These are phyloP conservation scores for Nerophis ophidion DNA, from an alignment of 2,113 vertebrate genomes.

Conservation along the genomic window DNA sequence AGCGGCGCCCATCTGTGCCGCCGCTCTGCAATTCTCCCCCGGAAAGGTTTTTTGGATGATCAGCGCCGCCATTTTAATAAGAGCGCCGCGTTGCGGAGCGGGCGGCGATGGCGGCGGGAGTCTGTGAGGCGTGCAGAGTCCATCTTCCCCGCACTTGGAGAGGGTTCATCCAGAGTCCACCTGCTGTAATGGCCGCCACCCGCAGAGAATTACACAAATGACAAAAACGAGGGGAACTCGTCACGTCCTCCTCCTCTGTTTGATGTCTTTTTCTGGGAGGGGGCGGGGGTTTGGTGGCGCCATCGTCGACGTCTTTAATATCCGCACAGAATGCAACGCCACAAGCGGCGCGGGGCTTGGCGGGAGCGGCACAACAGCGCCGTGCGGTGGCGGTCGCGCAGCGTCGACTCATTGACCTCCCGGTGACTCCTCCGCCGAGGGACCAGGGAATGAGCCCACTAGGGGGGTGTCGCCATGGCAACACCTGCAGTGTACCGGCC, in stretches of 20 bases:
- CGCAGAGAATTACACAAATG: slow-evolving; percentile 65
- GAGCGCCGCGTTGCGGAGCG: slow-evolving; percentile 83
- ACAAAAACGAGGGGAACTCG: slow-evolving; percentile 57
- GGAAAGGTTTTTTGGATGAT: slow-evolving; percentile 92
- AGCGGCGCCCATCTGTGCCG: slow-evolving; percentile 91
- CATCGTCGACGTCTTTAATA: slow-evolving; percentile 6
- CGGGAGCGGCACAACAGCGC: slow-evolving; percentile 51
- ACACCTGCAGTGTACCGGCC: slow-evolving; percentile 76
- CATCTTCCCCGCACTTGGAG: slow-evolving; percentile 65
- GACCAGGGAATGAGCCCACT: slow-evolving; percentile 35
- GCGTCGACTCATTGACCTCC: slow-evolving; percentile 70
- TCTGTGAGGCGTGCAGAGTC: slow-evolving; percentile 67
- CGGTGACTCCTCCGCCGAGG: slow-evolving; percentile 66
- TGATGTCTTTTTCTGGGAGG: slow-evolving; percentile 5
- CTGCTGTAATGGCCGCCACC: slow-evolving; percentile 68
- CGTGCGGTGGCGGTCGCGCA: slow-evolving; percentile 43
- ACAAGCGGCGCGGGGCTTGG: not conserved
- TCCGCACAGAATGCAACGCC: slow-evolving; percentile 11
- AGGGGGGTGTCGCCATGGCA: slow-evolving; percentile 70
- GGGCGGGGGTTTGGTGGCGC: not conserved
- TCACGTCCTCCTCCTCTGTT: slow-evolving; percentile 51
- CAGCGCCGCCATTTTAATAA: slow-evolving; percentile 90
- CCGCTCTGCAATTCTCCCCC: slow-evolving; percentile 84
- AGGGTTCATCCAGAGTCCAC: slow-evolving; percentile 92
- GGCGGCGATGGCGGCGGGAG: slow-evolving; percentile 66